Evolutionary conservation across 2,888 invertebrate species (phyloP).

Genomic region (Hylaea fasciaria): DNA sequence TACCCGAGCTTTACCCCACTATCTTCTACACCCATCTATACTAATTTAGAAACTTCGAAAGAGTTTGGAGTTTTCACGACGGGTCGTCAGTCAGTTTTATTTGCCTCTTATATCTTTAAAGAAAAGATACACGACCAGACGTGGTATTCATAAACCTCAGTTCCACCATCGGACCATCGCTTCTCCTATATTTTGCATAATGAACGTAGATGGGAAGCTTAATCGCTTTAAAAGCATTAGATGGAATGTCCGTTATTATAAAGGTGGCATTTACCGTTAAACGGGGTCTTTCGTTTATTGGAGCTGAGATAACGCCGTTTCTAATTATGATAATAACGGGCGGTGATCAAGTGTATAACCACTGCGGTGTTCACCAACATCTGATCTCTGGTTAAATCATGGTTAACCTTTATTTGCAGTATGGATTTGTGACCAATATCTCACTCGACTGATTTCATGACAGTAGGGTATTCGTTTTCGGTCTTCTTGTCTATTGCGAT

Average conservation of each 20-base stretch:
- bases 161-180: background rate
- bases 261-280: conserved; percentile 30
- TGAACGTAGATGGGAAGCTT: conserved; percentile 17
- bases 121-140: background rate
- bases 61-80: too few relatives aligned
- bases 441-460: too few relatives aligned
- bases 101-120: too few relatives aligned
- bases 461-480: too few relatives aligned
- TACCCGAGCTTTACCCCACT: too few relatives aligned
- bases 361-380: background rate
- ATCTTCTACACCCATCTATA: too few relatives aligned
- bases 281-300: conserved; percentile 31
- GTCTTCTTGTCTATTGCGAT: too few relatives aligned
- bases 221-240: conserved; percentile 30
- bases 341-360: conserved; percentile 20
- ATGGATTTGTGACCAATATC: too few relatives aligned
- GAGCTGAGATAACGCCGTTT: conserved; percentile 25
- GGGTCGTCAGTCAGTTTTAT: too few relatives aligned
- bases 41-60: too few relatives aligned
- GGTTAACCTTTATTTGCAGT: too few relatives aligned
- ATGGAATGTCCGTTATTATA: conserved; percentile 31
- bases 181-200: conserved; percentile 18
- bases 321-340: conserved; percentile 28
- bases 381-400: too few relatives aligned
- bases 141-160: background rate